Conservation (phyloP, 2,797 vertebrate genomes). For the Taenioides sp. region DNA sequence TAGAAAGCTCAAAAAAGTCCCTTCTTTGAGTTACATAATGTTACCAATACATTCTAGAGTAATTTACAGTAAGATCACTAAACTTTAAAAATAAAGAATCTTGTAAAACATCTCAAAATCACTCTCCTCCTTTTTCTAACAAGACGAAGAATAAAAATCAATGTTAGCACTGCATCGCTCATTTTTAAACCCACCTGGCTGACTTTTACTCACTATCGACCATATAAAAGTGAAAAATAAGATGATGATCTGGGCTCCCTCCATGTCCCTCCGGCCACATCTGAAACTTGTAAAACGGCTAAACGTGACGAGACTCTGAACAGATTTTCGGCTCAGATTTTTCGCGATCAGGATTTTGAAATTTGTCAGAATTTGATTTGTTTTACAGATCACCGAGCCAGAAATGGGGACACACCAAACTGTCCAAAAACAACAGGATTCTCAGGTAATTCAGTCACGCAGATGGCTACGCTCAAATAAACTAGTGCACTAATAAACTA, state of each 20-base stretch:
- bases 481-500: background rate
- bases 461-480: background rate
- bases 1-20: no score
- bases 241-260: background rate
- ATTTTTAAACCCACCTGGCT: background rate
- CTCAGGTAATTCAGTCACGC: background rate
- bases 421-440: background rate
- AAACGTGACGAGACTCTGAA: background rate
- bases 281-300: background rate
- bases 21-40: no score
- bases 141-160: constrained; percentile 5
- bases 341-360: background rate
- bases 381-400: background rate
- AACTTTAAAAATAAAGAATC: background rate
- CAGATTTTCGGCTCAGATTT: background rate
- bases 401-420: background rate
- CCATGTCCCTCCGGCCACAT: constrained; percentile 2
- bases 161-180: background rate
- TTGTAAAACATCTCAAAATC: background rate
- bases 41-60: background rate
- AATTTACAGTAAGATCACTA: background rate
- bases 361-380: background rate
- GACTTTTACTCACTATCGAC: background rate
- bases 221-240: background rate
- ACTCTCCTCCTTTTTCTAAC: background rate